Base-by-base conservation (phyloP, 1,140 invertebrate species). In the Drosophila quadrilineata region DNA sequence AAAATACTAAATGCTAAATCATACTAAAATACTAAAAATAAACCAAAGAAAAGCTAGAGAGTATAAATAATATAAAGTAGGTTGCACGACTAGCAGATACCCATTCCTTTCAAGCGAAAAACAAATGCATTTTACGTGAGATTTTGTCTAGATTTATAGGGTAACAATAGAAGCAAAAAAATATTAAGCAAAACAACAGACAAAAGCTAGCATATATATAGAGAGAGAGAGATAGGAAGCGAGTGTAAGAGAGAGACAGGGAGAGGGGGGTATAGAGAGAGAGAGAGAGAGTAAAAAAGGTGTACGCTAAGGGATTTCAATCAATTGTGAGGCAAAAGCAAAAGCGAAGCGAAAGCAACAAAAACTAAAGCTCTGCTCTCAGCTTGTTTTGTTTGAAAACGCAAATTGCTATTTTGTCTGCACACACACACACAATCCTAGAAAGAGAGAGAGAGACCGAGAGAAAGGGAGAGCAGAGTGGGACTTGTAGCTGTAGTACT, bases 331-430 rank as follows among this genome's bases (percentile, higher is more conserved):
- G 75, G 69, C 75, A 79, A 50, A 54, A 58, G 70, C 68, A 71
- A 69, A 28, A 58, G 3, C 49, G n/a, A n/a, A 40, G 26, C 43
- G 29, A 31, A 33, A 49, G 60, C 66, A 80, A 64, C 75, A 80
- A 80, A 82, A 84, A 85, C 73, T 84, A 84, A 85, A 82, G 76
- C 76, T 75, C 65, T 65, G 64, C 52, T 56, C 43, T 66, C 58
- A 40, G 33, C 53, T 75, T 26, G 56, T 65, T 77, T 85, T 74
- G 64, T 70, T 73, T 82, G 65, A 73, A 73, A 77, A 86, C 74
- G 74, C 74, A 84, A 84, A 86, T 84, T 84, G 79, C 79, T 74
- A 79, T 84, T 84, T 84, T 74, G 77, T 79, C 80, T 71, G 60
- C 59, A 82, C 59, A 67, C 49, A 66, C 62, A 72, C 43, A 72